Evolutionary conservation across 2,888 invertebrate species (phyloP).

Genomic region (Nysson spinosus): DNA sequence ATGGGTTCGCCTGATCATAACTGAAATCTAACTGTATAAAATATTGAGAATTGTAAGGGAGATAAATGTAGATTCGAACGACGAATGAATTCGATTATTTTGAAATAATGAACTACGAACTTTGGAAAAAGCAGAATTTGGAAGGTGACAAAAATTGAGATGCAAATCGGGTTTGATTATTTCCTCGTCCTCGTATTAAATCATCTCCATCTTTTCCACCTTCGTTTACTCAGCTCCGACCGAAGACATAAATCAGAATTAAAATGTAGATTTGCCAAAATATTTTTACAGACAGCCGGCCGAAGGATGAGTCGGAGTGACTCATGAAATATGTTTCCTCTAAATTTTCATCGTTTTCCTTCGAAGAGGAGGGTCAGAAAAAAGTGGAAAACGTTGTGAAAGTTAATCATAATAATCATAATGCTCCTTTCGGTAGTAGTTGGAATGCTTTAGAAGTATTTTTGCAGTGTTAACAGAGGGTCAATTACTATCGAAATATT

Average conservation of each 20-base stretch:
- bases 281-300: constrained; percentile 52
- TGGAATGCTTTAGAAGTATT: background rate
- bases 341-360: constrained; percentile 7
- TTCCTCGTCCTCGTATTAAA: constrained; percentile 16
- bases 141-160: constrained; percentile 60
- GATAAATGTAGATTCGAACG: too few species aligned
- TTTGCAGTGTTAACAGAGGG: too few species aligned
- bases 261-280: constrained; percentile 66
- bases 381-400: background rate
- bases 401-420: background rate
- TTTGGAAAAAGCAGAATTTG: constrained; percentile 15
- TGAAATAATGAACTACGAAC: constrained; percentile 4
- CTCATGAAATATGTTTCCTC: constrained; percentile 2
- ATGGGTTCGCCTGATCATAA: too few species aligned
- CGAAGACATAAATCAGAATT: constrained; percentile 63
- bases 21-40: too few species aligned
- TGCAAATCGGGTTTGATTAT: constrained; percentile 64
- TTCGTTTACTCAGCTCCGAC: constrained; percentile 58
- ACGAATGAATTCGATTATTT: background rate
- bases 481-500: constrained; percentile 21
- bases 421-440: background rate
- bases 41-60: too few species aligned
- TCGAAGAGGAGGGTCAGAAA: background rate
- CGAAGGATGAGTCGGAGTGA: constrained; percentile 19
- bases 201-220: constrained; percentile 40